Evolutionary conservation across 2,797 vertebrate species (phyloP).

Genomic region (Manis javanica): DNA sequence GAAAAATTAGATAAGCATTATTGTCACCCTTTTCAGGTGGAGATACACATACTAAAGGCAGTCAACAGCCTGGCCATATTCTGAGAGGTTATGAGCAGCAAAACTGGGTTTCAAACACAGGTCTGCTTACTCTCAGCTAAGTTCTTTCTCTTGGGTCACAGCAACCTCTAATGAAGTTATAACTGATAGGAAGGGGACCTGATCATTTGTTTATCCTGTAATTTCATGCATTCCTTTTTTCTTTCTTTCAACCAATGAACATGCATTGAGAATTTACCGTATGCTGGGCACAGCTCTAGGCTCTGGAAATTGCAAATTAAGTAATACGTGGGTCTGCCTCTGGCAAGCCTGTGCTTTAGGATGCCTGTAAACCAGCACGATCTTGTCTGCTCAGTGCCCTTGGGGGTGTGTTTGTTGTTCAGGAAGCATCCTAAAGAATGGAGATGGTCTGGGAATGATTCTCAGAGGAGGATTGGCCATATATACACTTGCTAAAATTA

Average conservation of each 20-base stretch:
- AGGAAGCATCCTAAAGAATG: not conserved
- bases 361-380: fast-evolving
- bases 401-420: fast-evolving
- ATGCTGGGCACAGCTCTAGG: not conserved
- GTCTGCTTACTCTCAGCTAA: not conserved
- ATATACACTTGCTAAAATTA: not conserved
- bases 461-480: not conserved
- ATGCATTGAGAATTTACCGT: not conserved
- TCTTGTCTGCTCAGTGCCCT: not conserved
- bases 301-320: not conserved
- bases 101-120: not conserved
- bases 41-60: not conserved
- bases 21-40: not conserved
- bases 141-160: not conserved
- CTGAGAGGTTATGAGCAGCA: not conserved
- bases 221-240: not conserved
- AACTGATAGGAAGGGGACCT: not conserved
- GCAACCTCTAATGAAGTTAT: not conserved
- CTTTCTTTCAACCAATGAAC: not conserved
- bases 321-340: not conserved
- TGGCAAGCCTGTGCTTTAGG: too few species aligned
- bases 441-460: not conserved
- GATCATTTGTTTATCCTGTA: not conserved
- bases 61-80: not conserved
- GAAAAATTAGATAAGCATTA: not conserved